Conservation (phyloP, 92 coral and sea anemone genomes). For the Paramuricea clavata region DNA sequence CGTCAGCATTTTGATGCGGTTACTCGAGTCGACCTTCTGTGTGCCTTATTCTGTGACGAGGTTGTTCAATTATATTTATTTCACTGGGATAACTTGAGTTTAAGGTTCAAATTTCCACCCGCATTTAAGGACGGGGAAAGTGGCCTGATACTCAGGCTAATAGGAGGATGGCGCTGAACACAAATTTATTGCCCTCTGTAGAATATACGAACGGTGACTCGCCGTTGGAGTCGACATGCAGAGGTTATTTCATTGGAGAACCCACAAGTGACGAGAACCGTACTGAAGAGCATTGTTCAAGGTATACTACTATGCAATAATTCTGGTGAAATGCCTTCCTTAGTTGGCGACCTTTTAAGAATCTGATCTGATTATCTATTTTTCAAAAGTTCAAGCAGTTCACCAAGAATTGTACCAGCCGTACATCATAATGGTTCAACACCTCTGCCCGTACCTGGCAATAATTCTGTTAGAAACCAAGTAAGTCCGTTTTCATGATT, state of each 20-base stretch:
- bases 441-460: constrained; percentile 32
- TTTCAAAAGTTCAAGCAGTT: neutral
- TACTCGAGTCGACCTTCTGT: too few relatives aligned
- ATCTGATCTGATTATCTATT: neutral
- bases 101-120: too few relatives aligned
- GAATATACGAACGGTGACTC: neutral
- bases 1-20: too few relatives aligned
- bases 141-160: too few relatives aligned
- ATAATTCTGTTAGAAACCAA: constrained; percentile 3
- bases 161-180: too few relatives aligned
- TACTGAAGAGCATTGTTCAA: constrained; percentile 2
- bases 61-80: too few relatives aligned
- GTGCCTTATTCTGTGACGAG: too few relatives aligned
- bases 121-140: too few relatives aligned
- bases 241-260: constrained; percentile 22
- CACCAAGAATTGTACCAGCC: neutral
- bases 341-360: neutral
- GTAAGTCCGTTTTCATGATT: neutral
- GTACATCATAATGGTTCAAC: constrained; percentile 18
- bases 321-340: neutral
- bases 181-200: neutral
- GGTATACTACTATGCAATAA: neutral
- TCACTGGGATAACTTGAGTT: too few relatives aligned
- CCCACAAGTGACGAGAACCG: neutral
- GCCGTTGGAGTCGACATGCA: neutral